Percentiles rank a stretch among this genome's conserved stretches.
Conservation (phyloP, 2,113 vertebrate species). For the Atrichornis clamosus region DNA sequence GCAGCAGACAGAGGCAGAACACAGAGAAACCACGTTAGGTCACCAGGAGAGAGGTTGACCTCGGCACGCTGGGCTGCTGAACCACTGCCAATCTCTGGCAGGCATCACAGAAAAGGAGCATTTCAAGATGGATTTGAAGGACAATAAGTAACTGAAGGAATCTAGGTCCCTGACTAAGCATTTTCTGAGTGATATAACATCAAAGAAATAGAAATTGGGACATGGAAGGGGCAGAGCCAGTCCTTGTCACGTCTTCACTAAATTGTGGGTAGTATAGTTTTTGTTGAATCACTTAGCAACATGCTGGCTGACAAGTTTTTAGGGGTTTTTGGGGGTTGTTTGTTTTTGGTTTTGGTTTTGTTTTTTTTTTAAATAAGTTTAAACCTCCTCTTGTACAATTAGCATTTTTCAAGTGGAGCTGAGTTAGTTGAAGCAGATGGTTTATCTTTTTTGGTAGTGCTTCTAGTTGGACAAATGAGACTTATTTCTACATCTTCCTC, state of each 20-base stretch:
- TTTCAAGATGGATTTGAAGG: neutral
- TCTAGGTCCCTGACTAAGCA: neutral
- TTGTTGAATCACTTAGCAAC: constrained; percentile 5
- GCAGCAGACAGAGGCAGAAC: neutral
- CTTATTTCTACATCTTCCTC: constrained; percentile 73
- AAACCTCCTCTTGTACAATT: constrained; percentile 74
- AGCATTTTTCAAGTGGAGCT: constrained; percentile 80
- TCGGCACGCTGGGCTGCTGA: neutral
- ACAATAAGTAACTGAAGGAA: neutral
- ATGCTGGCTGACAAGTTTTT: constrained; percentile 19
- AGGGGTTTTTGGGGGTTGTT: neutral
- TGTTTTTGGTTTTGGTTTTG: neutral
- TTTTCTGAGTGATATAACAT: neutral
- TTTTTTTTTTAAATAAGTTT: constrained; percentile 30
- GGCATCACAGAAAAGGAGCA: neutral
- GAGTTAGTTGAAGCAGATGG: constrained; percentile 81
- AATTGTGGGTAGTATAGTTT: neutral
- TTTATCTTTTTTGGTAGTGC: constrained; percentile 76
- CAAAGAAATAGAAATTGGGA: neutral
- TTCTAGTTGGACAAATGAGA: constrained; percentile 79
- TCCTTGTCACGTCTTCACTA: neutral
- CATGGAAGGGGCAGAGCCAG: neutral
- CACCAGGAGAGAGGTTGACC: neutral
- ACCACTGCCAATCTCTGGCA: neutral
- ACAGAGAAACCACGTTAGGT: neutral